Conservation (phyloP, 2,888 invertebrate species). For the Dendrolimus houi region DNA sequence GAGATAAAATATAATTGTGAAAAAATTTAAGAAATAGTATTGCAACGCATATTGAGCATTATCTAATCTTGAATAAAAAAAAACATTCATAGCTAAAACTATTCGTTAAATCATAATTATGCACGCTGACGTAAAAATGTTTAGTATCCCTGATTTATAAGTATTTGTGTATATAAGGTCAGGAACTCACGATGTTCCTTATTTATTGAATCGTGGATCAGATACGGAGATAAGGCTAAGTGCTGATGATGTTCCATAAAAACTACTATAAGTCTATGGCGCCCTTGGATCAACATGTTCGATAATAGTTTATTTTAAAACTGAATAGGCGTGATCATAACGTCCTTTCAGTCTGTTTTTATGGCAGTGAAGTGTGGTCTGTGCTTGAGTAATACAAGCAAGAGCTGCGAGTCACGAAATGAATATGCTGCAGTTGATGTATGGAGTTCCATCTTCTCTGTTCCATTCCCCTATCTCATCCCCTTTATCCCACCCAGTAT, state of each 20-base stretch:
- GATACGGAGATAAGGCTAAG: constrained; percentile 24
- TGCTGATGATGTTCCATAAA: constrained; percentile 21
- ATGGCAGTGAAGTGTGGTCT: too few species aligned
- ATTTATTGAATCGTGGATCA: constrained; percentile 34
- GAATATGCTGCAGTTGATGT: too few species aligned
- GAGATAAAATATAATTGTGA: too few species aligned
- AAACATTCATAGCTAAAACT: not conserved
- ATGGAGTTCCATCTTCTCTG: too few species aligned
- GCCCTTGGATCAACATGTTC: constrained; percentile 12
- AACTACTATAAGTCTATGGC: constrained; percentile 13
- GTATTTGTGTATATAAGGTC: constrained; percentile 12
- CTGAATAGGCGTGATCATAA: too few species aligned
- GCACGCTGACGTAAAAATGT: not conserved
- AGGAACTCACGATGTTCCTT: constrained; percentile 30
- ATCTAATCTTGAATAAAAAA: not conserved
- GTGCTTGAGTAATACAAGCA: too few species aligned
- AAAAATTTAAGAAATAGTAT: too few species aligned
- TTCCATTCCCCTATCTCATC: too few species aligned
- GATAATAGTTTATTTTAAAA: not conserved
- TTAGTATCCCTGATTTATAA: constrained; percentile 1
- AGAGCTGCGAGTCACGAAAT: too few species aligned
- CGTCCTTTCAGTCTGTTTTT: too few species aligned
- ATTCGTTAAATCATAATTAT: not conserved
- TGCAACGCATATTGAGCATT: too few species aligned
- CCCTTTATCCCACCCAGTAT: too few species aligned